Percentiles rank a stretch among this genome's conserved stretches.
Conservation (phyloP, 2,888 invertebrate species). For the Marronus borbonicus region DNA sequence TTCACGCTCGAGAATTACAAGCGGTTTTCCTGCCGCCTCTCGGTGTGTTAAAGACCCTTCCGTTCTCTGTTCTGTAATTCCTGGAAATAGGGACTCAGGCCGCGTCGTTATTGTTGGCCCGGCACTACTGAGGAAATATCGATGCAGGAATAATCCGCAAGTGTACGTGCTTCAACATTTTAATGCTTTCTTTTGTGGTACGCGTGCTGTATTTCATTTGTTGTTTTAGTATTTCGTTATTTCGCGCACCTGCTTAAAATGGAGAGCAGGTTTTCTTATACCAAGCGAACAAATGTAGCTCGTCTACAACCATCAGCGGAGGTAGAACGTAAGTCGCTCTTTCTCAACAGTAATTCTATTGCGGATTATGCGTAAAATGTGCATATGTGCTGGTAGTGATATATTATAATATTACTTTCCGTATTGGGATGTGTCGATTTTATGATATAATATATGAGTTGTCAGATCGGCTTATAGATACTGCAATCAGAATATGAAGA, state of each 20-base stretch:
- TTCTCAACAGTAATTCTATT: background rate
- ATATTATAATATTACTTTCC: background rate
- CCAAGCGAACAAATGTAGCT: background rate
- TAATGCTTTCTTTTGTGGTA: slow-evolving; percentile 36
- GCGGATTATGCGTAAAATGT: background rate
- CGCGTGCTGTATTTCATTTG: slow-evolving; percentile 2
- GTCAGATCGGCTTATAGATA: background rate
- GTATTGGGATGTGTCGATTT: background rate
- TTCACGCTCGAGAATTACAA: slow-evolving; percentile 16
- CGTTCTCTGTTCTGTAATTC: slow-evolving; percentile 9
- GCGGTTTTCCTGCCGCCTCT: slow-evolving; percentile 4
- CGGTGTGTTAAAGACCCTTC: background rate
- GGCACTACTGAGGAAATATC: background rate
- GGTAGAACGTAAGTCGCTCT: background rate
- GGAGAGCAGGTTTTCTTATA: slow-evolving; percentile 19
- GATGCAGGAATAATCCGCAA: slow-evolving; percentile 40
- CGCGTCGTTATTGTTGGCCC: slow-evolving; percentile 3
- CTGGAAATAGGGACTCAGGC: background rate
- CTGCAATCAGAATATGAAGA: background rate
- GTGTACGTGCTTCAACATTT: slow-evolving; percentile 43
- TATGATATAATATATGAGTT: background rate
- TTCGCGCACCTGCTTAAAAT: slow-evolving; percentile 16
- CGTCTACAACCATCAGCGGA: background rate
- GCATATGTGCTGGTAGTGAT: background rate
- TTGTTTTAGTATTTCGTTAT: slow-evolving; percentile 34